These are phyloP conservation scores for Ancistrus triradiatus DNA, from an alignment of 2,113 vertebrate genomes.

Conservation along the genomic window DNA sequence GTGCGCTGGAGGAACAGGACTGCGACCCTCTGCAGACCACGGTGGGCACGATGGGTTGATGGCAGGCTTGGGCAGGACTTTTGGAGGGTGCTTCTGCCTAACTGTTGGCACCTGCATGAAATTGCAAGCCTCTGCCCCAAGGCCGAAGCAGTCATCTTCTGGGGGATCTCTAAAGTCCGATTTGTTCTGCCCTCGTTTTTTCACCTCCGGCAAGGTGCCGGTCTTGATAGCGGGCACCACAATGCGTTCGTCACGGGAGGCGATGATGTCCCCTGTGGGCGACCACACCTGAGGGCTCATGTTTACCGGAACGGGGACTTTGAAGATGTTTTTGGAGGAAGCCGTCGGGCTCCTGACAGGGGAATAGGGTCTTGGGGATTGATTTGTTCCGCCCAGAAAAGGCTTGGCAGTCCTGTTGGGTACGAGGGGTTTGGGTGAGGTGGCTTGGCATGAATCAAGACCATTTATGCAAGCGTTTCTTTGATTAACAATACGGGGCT, in stretches of 20 bases:
- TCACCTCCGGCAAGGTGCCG: slow-evolving; percentile 83
- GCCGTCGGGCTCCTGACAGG: slow-evolving; percentile 60
- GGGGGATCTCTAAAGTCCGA: slow-evolving; percentile 63
- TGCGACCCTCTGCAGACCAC: slow-evolving; percentile 70
- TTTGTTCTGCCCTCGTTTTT: slow-evolving; percentile 74
- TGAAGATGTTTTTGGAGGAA: slow-evolving; percentile 69
- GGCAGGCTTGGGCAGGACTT: slow-evolving; percentile 89
- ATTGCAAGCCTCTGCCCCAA: slow-evolving; percentile 96
- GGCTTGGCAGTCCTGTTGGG: slow-evolving; percentile 86
- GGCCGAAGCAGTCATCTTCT: slow-evolving; percentile 94
- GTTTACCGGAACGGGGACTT: slow-evolving; percentile 61
- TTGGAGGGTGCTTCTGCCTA: slow-evolving; percentile 90
- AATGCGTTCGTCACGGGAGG: slow-evolving; percentile 93
- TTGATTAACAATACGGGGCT: slow-evolving; percentile 40
- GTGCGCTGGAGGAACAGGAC: slow-evolving; percentile 53
- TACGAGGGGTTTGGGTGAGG: slow-evolving; percentile 63
- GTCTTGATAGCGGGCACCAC: slow-evolving; percentile 87
- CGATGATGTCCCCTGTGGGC: slow-evolving; percentile 79
- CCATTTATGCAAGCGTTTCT: slow-evolving; percentile 67
- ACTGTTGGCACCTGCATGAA: slow-evolving; percentile 86
- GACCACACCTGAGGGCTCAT: slow-evolving; percentile 70
- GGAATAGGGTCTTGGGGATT: slow-evolving; percentile 63
- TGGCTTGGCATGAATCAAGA: slow-evolving; percentile 52
- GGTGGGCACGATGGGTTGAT: slow-evolving; percentile 76
- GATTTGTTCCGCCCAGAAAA: slow-evolving; percentile 71